Evolutionary conservation across 2,797 vertebrate species (phyloP), one percentile per base, ranked within the genome.

Genomic region (Meda fulgida): DNA sequence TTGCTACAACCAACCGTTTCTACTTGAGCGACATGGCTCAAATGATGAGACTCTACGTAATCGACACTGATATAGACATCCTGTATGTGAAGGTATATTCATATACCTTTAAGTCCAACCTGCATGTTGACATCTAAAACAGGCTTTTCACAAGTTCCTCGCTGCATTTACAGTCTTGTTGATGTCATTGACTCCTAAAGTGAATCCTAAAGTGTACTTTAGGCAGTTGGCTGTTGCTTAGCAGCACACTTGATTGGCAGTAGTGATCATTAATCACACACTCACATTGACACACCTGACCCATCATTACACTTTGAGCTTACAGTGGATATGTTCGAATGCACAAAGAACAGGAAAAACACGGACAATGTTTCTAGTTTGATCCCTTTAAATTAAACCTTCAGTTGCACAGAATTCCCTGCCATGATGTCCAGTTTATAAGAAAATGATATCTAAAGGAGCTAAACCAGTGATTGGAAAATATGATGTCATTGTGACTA

Each of bases 301-400:
- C 18, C 19, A 10, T 19, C 13, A 18, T n/a, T 40, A 23, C 66
- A 26, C 43, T 77, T 63, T 72, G 53, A 63, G 70, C 38, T 84
- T 43, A 43, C 60, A 53, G 58, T 53, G 58, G 18, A 73, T 34
- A 31, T 34, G 43, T 31, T 81, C n/a, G 14, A 75, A 38, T 51
- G 34, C 43, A n/a, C 29, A 43, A 72, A 53, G 21, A 31, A 26
- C 10, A 34, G 31, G 66, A 66, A 34, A 72, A 43, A 55, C n/a
- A 36, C 1, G 0, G 8, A 58, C 31, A 60, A 10, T 11, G n/a
- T 40, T 53, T 78, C 63, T 69, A 8, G 6, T 81, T 81, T 67
- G 69, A 82, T 81, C 78, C 80, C 71, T 86, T 79, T 77, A 84
- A 79, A 78, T 81, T 21, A 43, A 60, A 71, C 16, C n/a, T 82